Conservation (phyloP, 2,113 vertebrate species). For the Rostratula benghalensis region DNA sequence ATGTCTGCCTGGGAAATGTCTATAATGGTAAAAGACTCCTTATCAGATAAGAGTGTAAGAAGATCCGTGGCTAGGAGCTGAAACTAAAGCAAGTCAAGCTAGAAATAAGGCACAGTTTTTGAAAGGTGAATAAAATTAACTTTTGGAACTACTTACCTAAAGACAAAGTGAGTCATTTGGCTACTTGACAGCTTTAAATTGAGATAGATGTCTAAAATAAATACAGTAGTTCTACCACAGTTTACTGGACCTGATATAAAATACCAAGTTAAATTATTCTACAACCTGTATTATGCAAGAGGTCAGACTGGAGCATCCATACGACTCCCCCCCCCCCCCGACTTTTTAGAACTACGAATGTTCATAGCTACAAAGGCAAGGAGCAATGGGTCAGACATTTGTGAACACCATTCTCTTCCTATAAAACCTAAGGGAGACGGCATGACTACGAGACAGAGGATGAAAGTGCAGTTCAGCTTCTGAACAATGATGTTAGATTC, state of each 20-base stretch:
- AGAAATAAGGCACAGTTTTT: background rate
- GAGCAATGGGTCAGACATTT: background rate
- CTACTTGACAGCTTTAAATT: background rate
- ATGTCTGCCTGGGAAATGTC: background rate
- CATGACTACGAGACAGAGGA: background rate
- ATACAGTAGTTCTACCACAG: background rate
- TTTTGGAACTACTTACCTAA: background rate
- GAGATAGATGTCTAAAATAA: background rate
- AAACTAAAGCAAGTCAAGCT: background rate
- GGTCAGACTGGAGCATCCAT: background rate
- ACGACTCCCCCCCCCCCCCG: fast-evolving
- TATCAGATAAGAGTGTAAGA: background rate
- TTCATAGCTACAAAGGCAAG: background rate
- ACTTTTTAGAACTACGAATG: background rate
- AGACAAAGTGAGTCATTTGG: background rate
- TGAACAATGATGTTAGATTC: background rate
- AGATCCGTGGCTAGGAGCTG: background rate
- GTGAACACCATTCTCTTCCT: background rate
- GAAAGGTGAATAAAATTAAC: background rate
- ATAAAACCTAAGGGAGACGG: background rate
- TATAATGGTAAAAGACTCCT: background rate
- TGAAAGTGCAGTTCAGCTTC: background rate
- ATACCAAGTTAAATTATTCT: background rate
- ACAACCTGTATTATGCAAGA: background rate
- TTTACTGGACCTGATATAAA: background rate